Base-by-base conservation (phyloP, 2,113 vertebrate species). In the Tapirus terrestris region DNA sequence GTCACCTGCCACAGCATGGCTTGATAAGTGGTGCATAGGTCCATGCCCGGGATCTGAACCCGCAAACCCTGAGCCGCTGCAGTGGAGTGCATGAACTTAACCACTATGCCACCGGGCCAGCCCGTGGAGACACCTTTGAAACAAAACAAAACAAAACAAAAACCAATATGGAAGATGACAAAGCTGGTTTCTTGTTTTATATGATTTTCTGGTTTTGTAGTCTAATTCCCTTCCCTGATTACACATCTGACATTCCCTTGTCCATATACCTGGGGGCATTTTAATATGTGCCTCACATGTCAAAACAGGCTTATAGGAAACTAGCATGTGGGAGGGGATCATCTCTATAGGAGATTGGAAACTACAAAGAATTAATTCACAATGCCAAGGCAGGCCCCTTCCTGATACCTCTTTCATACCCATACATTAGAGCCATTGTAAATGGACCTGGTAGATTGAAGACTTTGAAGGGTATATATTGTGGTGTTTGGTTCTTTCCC, bases 341-440 rank as follows among this genome's bases (percentile, higher is more conserved):
- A 60, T 70, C 65, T 85, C 83, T 84, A 75, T 14, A 91, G 29
- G 33, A 91, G 39, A 68, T 51, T 89, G n/a, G 56, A 95, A 89
- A 21, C 48, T 94, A 60, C 29, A 70, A 92, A 84, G 31, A 97
- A 92, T 77, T 23, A 94, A 68, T 43, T 94, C 60, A 85, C 31
- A 88, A 53, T 81, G 23, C 25, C 63, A 92, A 39, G 23, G 29
- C 18, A 94, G 39, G 18, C 17, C n/a, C 14, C n/a, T 82, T 8
- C 45, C 31, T 36, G 31, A 31, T 43, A 92, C 61, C 2, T 94
- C 23, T 82, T 94, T 91, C 21, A 79, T 87, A 88, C 27, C 8
- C 39, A 79, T 36, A 77, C 39, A 89, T 72, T 83, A 56, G n/a
- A 29, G 10, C 17, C 43, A 83, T 48, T 89, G 51, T 89, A 93